Evolutionary conservation across 2,113 vertebrate species (phyloP).

Genomic region (Tretioscincus oriximinensis): DNA sequence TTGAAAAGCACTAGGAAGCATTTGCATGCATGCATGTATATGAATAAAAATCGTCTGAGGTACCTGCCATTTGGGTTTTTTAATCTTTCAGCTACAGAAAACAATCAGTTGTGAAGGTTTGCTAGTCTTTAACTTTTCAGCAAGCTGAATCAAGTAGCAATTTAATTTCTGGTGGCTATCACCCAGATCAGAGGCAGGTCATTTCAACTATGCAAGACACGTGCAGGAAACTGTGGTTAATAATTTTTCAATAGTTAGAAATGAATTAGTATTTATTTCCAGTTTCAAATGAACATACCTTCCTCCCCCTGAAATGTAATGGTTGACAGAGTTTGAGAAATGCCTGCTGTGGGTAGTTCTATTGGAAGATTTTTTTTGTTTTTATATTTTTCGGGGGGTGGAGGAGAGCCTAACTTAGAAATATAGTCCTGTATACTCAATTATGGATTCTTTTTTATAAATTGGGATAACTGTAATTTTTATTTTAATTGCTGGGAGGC

Average conservation of each 20-base stretch:
- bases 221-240: slow-evolving; percentile 21
- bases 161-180: neutral
- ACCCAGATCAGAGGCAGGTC: neutral
- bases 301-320: neutral
- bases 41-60: no score
- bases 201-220: slow-evolving; percentile 7
- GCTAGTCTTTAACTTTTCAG: no score
- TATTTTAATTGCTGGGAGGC: neutral
- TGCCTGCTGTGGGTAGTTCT: neutral
- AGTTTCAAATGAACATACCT: neutral
- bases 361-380: neutral
- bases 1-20: no score
- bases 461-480: neutral
- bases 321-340: neutral
- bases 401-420: neutral
- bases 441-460: neutral
- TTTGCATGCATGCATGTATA: no score
- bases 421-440: neutral
- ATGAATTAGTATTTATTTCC: slow-evolving; percentile 15
- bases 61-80: neutral
- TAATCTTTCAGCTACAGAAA: neutral
- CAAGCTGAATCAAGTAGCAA: neutral
- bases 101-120: neutral
- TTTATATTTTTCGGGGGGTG: no score
- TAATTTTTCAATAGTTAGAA: slow-evolving; percentile 22